phyloP scores from a whole-genome alignment of 2,888 invertebrate species.

The Cosmia pyralina region DNA sequence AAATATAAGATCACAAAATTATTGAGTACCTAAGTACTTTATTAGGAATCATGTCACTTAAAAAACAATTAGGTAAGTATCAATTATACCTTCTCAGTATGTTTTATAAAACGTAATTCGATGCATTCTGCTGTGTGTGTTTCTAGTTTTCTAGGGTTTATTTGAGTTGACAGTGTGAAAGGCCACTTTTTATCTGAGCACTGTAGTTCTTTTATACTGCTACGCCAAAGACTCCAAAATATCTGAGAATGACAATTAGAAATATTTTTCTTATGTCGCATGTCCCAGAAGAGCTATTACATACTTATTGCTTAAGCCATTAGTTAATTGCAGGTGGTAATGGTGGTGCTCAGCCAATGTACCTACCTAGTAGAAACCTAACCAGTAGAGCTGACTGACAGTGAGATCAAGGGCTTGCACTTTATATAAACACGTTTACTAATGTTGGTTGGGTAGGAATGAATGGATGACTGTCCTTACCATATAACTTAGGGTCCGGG shows the following conservation, averaged over 20 bases:
- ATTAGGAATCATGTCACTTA: no score
- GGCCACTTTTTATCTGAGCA: slow-evolving; percentile 60
- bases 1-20: background rate
- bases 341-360: no score
- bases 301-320: no score
- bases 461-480: slow-evolving; percentile 38
- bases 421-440: no score
- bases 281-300: no score
- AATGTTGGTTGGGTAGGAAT: background rate
- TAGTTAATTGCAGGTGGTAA: no score
- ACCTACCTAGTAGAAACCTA: no score
- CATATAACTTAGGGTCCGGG: no score
- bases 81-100: slow-evolving; percentile 38
- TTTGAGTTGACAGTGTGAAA: slow-evolving; percentile 39
- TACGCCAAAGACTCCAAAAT: slow-evolving; percentile 91
- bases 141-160: slow-evolving; percentile 24
- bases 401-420: no score
- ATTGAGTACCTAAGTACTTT: no score
- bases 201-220: slow-evolving; percentile 83
- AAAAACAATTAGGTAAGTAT: background rate
- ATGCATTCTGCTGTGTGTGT: slow-evolving; percentile 33
- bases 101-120: slow-evolving; percentile 54
- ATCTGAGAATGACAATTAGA: slow-evolving; percentile 84
- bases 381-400: no score
- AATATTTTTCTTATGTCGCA: no score